phyloP scores from a whole-genome alignment of 2,797 vertebrate species.

The Danio choprae region DNA sequence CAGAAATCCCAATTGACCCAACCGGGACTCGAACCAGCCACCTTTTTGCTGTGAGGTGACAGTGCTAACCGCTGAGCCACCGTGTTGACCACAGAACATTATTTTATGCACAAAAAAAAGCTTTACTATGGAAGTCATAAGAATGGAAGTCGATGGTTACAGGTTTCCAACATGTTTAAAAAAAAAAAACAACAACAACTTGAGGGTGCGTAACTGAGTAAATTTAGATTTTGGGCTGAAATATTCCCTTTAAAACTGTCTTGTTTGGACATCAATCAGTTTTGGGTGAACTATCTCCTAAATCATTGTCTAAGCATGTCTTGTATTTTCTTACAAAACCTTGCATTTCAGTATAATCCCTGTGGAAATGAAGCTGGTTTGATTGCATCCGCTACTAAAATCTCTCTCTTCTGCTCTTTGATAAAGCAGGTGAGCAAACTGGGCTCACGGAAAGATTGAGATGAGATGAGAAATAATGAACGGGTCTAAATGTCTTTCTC shows the following conservation, averaged over 20 bases:
- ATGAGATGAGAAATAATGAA: background rate
- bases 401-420: background rate
- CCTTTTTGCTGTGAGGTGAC: too few species aligned
- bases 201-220: too few species aligned
- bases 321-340: background rate
- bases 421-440: slow-evolving; percentile 1
- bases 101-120: too few species aligned
- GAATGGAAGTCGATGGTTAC: too few species aligned
- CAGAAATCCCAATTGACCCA: too few species aligned
- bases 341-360: background rate
- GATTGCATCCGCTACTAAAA: background rate
- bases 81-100: too few species aligned
- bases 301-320: background rate
- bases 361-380: background rate
- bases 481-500: background rate
- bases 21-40: too few species aligned
- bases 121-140: too few species aligned
- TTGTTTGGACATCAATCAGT: background rate
- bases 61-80: too few species aligned
- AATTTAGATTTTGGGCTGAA: background rate
- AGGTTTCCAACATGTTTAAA: too few species aligned
- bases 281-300: background rate
- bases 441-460: slow-evolving; percentile 1
- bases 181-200: background rate
- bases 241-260: background rate